A percentile compares a stretch with the other conserved stretches of the same genome.
Evolutionary conservation across 2,888 invertebrate genomes (phyloP).

Genomic region (Parochlus steinenii): DNA sequence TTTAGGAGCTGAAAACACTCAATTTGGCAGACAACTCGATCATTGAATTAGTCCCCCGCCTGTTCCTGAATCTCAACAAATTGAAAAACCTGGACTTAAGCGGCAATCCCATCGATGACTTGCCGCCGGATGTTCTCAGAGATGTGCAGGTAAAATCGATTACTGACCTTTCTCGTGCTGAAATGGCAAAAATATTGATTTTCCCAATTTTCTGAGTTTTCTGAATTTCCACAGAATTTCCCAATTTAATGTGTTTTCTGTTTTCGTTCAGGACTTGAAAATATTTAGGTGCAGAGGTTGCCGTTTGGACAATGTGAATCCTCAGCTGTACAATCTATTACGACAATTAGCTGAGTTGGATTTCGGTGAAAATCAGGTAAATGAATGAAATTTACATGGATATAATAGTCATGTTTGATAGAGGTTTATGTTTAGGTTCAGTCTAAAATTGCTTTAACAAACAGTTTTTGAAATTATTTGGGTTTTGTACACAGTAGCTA

Average conservation of each 20-base stretch:
- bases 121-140: conserved; percentile 64
- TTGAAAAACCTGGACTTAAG: conserved; percentile 56
- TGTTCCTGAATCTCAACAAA: conserved; percentile 57
- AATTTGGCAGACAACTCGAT: conserved; percentile 51
- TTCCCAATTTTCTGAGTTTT: conserved; percentile 1
- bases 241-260: conserved; percentile 11
- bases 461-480: too few relatives aligned
- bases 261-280: conserved; percentile 43
- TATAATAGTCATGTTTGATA: too few relatives aligned
- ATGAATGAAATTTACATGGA: conserved; percentile 2
- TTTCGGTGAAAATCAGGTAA: conserved; percentile 51
- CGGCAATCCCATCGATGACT: conserved; percentile 52
- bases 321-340: conserved; percentile 60
- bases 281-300: conserved; percentile 57
- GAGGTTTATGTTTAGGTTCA: too few relatives aligned
- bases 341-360: conserved; percentile 56
- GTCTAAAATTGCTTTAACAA: conserved; percentile 1
- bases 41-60: conserved; percentile 47
- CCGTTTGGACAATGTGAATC: conserved; percentile 54
- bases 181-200: background rate
- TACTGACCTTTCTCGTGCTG: background rate
- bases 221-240: background rate
- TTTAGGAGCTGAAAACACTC: conserved; percentile 45
- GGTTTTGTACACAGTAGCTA: too few relatives aligned
- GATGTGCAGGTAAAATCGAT: conserved; percentile 37